These are phyloP conservation scores for Myanophis thanlyinensis DNA, from an alignment of 2,113 vertebrate species.

Conservation along the genomic window DNA sequence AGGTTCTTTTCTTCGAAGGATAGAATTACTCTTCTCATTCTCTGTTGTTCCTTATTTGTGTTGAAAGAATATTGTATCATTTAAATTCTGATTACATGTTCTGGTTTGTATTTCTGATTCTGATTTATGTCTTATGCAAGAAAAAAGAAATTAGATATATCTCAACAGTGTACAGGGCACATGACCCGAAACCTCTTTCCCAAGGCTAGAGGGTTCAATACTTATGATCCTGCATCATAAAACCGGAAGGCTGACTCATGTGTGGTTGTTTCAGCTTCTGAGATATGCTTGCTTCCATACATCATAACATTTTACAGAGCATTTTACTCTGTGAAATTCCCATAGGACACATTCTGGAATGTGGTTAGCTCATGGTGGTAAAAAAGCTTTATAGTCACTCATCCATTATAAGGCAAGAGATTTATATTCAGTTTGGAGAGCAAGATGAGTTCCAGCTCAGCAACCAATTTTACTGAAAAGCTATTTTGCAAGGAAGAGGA, in stretches of 20 bases:
- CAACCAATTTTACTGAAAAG: not conserved
- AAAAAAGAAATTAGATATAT: not conserved
- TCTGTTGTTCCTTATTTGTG: not conserved
- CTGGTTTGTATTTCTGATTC: not conserved
- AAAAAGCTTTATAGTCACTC: not conserved
- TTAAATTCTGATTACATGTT: not conserved
- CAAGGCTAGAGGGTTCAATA: too few relatives aligned
- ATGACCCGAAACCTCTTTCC: not conserved
- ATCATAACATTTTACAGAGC: not conserved
- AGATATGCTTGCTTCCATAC: not conserved
- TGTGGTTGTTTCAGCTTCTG: not conserved
- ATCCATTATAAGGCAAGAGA: not conserved
- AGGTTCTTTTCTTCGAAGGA: not conserved
- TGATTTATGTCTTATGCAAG: not conserved
- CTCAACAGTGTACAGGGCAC: too few relatives aligned
- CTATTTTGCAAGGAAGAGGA: not conserved
- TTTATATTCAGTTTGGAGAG: not conserved
- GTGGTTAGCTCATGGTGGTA: not conserved
- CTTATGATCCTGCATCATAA: not conserved
- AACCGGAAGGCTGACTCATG: constrained; percentile 1
- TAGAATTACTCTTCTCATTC: not conserved
- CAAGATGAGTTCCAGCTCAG: not conserved
- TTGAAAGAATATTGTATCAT: not conserved
- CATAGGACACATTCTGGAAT: not conserved
- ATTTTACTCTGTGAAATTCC: constrained; percentile 7